Evolutionary conservation across 2,888 invertebrate species (phyloP), one percentile per base, ranked within the genome.

Genomic region (Drosophila anceps): DNA sequence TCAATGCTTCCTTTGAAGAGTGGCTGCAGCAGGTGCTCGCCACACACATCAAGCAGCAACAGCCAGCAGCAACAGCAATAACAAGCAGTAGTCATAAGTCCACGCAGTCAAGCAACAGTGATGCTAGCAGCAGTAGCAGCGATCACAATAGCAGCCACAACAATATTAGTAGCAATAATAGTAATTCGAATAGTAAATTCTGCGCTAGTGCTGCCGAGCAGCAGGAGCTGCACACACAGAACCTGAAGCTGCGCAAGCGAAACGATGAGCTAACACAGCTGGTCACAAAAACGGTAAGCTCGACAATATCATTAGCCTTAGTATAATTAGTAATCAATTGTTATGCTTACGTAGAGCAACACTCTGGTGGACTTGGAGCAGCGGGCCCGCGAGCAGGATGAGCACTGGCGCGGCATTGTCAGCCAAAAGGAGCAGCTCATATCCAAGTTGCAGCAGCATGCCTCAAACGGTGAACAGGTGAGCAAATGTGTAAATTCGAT

Each of bases 251-350:
- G 79, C 95, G 95, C 87, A 93, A 93, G 48, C 94, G 95, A 90
- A 95, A 96, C 57, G 94, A 94, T 75, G 95, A 96, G 92, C 96
- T 97, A 91, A 96, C 96, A 93, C 94, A 93, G 88, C 95, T 96
- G 81, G 96, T 97, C 76, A 95, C 95, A 79, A 96, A 96, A 90
- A 96, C 96, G 81, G 97, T 97, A 92, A 94, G 95, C 94, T 1
- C 9, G 8, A 35, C 1, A 18, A 4, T 18, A 6, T 15, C 13
- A 15, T 24, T 24, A 5, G 1, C 13, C 12, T 24, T 24, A 5
- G 1, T 5, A 20, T 15, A n/a, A 46, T 46, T 9, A 46, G 8
- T 4, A 8, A 8, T 8, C 15, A 6, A 8, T 15, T 44, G 5
- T 1, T 37, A 31, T 8, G 15, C 3, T 46, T 24, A 15, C 66